Evolutionary conservation across 2,113 vertebrate genomes (phyloP), one percentile per base, ranked within the genome.

Genomic region (Oreochromis tanganicae): DNA sequence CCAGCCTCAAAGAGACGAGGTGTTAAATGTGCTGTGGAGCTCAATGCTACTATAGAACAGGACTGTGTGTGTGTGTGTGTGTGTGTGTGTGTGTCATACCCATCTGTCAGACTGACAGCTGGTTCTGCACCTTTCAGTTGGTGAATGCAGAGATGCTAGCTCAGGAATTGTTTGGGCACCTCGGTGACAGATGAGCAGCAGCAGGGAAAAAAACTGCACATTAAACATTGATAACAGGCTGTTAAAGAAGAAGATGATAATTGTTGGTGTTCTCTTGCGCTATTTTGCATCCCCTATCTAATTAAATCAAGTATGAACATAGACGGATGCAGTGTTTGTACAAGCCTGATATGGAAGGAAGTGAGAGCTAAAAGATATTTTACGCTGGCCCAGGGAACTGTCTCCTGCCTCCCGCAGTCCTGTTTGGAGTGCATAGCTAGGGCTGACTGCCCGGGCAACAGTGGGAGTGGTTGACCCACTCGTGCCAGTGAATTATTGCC

Each of bases 81-180:
- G 82, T 38, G 43, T 36, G 89, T 85, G 85, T 88, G 87, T 85
- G 85, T 94, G 87, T 90, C 91, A 94, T 78, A 21, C 90, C 91
- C 90, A 93, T 94, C 92, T 91, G 93, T 91, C 91, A 41, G 19
- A 78, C 55, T 78, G 90, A 91, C 84, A 89, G 94, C 66, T 92
- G 90, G 7, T 81, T 87, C 87, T 87, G 63, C 87, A 81, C 71
- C 82, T 90, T 79, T 88, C 19, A 68, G 24, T 85, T 14, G 21
- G 63, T 59, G 57, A 80, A 57, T 59, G 14, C 7, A 48, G 29
- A 84, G 68, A 81, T 55, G 57, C 56, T 55, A 43, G 66, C 78
- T 71, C 19, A 24, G 66, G 59, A 75, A 29, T 54, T 66, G 50
- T 80, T 66, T 36, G 36, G 59, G 43, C 32, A 10, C 56, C 6